Base-by-base conservation (phyloP, 2,888 invertebrate genomes). In the Podabrus alpinus region DNA sequence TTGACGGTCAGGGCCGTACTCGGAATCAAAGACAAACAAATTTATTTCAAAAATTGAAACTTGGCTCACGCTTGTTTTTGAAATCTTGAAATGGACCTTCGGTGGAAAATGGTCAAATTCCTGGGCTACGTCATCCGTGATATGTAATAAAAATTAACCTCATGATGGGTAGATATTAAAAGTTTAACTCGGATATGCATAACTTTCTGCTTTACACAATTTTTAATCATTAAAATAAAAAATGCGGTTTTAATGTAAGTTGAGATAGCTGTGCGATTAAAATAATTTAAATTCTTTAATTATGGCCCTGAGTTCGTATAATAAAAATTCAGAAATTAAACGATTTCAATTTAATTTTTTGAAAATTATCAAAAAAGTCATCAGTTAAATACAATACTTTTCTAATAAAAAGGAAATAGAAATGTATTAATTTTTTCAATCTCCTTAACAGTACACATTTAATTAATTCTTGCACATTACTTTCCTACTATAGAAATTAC, bases 401-500 rank as follows among this genome's bases (percentile, higher is more conserved):
- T 21, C 7, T 4, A 21, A 21, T 21, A 21, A 21, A 21, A 21
- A 7, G 5, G 21, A 0, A 21, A 21, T 7, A 21, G 3, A 21
- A 21, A 21, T 21, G 4, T 4, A 21, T 21, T 21, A 21, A 21
- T 3, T 4, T 5, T 21, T 21, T 21, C 7, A 5, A 21, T 5
- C 7, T 7, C 7, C 5, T 21, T 21, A 21, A 19, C 2, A 19
- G 4, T 19, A 19, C 7, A 21, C 3, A 21, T 45, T 45, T 45
- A 45, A 45, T 45, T 45, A 7, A n/a, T 45, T 45, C 29, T 11
- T 5, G 15, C 45, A 70, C 15, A 25, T 64, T 19, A 69, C 69
- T 74, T 74, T 71, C 74, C 16, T 61, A 60, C 13, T 45, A 3
- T 1, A 69, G 66, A 72, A 69, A 72, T 72, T 15, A 60, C 15